Evolutionary conservation across 2,113 vertebrate genomes (phyloP).

Genomic region (Alaudala cheleensis): DNA sequence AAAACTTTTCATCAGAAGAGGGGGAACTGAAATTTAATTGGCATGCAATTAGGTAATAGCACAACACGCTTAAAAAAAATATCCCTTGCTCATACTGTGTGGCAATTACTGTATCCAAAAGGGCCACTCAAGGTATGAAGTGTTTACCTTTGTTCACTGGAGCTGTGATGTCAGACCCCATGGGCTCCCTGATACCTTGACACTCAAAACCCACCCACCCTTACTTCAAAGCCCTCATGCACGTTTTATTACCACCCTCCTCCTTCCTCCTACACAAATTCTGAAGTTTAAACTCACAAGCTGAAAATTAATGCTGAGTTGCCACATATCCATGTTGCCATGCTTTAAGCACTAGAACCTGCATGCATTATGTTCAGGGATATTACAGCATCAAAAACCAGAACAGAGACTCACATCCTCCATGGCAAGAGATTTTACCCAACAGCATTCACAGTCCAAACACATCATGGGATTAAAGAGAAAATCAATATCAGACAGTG

Average conservation of each 20-base stretch:
- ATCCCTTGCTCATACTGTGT: fast-evolving
- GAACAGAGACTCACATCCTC: neutral
- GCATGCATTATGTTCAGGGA: neutral
- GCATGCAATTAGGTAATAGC: neutral
- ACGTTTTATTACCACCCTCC: neutral
- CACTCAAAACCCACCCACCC: neutral
- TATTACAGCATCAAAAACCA: neutral
- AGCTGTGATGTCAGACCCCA: fast-evolving
- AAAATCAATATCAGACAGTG: neutral
- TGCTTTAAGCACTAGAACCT: neutral
- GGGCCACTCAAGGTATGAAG: neutral
- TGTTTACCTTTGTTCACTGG: neutral
- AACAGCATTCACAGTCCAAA: neutral
- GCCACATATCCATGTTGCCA: fast-evolving
- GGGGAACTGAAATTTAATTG: neutral
- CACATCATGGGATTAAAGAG: neutral
- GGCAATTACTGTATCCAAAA: neutral
- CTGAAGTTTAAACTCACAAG: neutral
- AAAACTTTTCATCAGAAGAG: neutral
- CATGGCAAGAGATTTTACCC: neutral
- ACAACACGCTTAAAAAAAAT: neutral
- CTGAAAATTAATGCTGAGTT: neutral
- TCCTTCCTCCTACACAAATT: neutral
- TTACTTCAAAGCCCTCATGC: neutral
- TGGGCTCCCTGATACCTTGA: neutral